These are phyloP conservation scores for Nemapogon koenigi DNA, from an alignment of 2,888 invertebrate genomes.

Conservation along the genomic window DNA sequence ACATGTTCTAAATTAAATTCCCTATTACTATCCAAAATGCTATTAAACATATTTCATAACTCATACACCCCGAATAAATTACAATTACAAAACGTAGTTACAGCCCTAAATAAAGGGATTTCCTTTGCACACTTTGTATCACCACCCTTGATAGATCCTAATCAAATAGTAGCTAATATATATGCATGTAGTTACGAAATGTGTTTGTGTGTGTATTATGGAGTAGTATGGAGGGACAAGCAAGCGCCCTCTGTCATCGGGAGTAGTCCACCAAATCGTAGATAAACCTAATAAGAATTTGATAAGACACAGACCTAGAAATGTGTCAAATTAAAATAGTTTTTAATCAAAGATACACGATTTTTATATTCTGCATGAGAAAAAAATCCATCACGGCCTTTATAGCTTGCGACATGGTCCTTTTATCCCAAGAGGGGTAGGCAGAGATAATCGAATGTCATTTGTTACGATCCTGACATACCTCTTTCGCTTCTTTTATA, in stretches of 20 bases:
- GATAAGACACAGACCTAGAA: conserved; percentile 34
- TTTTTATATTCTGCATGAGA: too few relatives aligned
- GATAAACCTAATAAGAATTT: conserved; percentile 53
- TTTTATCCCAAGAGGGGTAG: too few relatives aligned
- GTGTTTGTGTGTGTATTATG: conserved; percentile 1
- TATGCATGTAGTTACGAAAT: conserved; percentile 25
- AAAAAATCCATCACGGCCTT: too few relatives aligned
- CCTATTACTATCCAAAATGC: background rate
- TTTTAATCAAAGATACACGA: too few relatives aligned
- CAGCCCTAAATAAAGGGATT: conserved; percentile 26
- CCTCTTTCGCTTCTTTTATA: too few relatives aligned
- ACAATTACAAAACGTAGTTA: conserved; percentile 31
- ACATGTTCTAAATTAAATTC: conserved; percentile 10
- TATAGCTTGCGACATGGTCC: too few relatives aligned
- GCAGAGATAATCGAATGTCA: too few relatives aligned
- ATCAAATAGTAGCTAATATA: conserved; percentile 55
- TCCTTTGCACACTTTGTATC: conserved; percentile 11
- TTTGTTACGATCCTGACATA: too few relatives aligned
- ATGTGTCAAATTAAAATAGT: too few relatives aligned
- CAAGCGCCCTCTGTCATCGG: conserved; percentile 32
- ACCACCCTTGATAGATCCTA: conserved; percentile 30
- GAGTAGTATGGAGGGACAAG: conserved; percentile 21
- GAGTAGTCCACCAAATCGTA: conserved; percentile 23
- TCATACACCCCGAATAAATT: conserved; percentile 35
- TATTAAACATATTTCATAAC: conserved; percentile 23